These are phyloP conservation scores for Papilio glaucus DNA, from an alignment of 1,140 invertebrate species.

Conservation along the genomic window DNA sequence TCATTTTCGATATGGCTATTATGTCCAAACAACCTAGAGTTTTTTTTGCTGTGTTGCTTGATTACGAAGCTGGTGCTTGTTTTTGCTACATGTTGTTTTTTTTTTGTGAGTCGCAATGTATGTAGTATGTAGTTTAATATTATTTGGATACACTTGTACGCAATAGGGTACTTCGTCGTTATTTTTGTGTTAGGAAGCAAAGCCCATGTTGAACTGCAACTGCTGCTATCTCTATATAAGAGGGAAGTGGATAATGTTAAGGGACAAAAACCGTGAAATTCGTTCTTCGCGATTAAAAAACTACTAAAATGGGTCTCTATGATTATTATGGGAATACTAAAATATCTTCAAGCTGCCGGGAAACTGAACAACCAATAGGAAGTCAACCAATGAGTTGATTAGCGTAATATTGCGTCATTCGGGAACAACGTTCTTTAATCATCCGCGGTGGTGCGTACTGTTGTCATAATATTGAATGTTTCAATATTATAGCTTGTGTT, in stretches of 20 bases:
- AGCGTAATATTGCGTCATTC: background rate
- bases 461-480: background rate
- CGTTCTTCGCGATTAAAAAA: too few relatives aligned
- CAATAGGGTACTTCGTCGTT: too few relatives aligned
- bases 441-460: background rate
- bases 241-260: too few relatives aligned
- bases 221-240: too few relatives aligned
- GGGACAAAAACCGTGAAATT: too few relatives aligned
- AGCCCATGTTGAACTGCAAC: too few relatives aligned
- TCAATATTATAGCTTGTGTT: conserved; percentile 11
- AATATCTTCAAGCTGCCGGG: too few relatives aligned
- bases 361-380: too few relatives aligned
- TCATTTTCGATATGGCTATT: conserved; percentile 9
- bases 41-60: conserved; percentile 25
- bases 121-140: background rate
- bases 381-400: too few relatives aligned
- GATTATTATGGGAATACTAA: too few relatives aligned
- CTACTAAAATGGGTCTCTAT: too few relatives aligned
- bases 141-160: background rate
- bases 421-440: background rate
- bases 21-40: conserved; percentile 28
- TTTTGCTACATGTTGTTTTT: background rate
- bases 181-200: too few relatives aligned
- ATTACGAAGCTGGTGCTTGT: background rate
- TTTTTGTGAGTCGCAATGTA: background rate